Evolutionary conservation across 2,113 vertebrate species (phyloP).

Genomic region (Nothoprocta pentlandii): DNA sequence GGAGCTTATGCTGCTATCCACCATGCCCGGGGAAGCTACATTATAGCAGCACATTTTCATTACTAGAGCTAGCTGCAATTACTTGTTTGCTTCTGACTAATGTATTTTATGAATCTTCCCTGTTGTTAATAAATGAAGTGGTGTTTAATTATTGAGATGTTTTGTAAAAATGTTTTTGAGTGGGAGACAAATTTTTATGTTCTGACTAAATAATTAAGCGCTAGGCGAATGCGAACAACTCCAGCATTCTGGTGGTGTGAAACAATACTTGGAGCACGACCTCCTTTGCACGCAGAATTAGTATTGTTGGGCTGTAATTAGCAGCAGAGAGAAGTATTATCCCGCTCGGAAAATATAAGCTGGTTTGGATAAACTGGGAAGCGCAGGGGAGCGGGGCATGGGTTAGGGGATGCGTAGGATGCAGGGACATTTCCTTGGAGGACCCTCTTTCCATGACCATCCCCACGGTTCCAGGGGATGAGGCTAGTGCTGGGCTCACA

Average conservation of each 20-base stretch:
- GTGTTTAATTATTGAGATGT: slow-evolving; percentile 67
- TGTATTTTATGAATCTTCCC: slow-evolving; percentile 43
- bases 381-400: not conserved
- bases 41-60: not conserved
- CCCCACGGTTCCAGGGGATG: not conserved
- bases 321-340: not conserved
- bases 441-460: not conserved
- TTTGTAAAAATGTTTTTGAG: slow-evolving; percentile 51
- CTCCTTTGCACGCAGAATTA: slow-evolving; percentile 35
- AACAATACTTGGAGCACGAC: slow-evolving; percentile 57
- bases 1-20: not conserved
- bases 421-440: not conserved
- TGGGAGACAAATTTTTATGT: slow-evolving; percentile 48
- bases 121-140: slow-evolving; percentile 57
- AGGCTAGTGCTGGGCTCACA: not conserved
- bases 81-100: slow-evolving; percentile 49
- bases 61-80: not conserved
- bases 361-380: not conserved
- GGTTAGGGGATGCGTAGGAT: not conserved
- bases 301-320: slow-evolving; percentile 37
- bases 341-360: not conserved
- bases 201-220: slow-evolving; percentile 64
- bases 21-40: not conserved
- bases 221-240: slow-evolving; percentile 54
- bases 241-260: slow-evolving; percentile 38